Conservation (phyloP, 2,888 invertebrate genomes). For the Megaustenia siamemsis region DNA sequence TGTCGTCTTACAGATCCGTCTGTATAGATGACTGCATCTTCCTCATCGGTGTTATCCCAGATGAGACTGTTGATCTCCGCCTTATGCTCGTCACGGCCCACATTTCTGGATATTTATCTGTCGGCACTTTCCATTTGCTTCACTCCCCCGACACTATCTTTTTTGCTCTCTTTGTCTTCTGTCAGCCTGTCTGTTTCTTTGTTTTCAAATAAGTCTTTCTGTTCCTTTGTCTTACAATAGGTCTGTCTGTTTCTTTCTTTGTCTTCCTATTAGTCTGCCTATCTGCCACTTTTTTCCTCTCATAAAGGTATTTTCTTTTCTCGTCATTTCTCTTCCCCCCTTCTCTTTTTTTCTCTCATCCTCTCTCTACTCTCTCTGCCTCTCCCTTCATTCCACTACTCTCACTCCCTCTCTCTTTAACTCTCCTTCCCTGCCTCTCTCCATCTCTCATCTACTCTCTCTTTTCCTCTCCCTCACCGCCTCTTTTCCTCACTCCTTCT, state of each 20-base stretch:
- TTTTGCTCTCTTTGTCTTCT: neutral
- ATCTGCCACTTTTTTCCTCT: neutral
- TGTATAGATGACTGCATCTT: too few species aligned
- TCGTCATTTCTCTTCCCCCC: neutral
- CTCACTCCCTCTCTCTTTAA: too few species aligned
- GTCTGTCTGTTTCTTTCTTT: neutral
- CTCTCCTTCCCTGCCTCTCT: too few species aligned
- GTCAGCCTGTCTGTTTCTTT: too few species aligned
- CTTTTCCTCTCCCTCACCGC: constrained; percentile 9
- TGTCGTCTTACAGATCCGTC: too few species aligned
- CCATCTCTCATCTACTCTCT: constrained; percentile 18
- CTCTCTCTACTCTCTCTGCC: too few species aligned
- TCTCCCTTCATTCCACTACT: neutral
- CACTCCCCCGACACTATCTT: neutral
- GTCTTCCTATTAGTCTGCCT: too few species aligned
- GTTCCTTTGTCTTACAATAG: neutral
- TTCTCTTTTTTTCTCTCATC: constrained; percentile 42
- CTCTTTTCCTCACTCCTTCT: neutral
- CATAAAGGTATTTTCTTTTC: neutral
- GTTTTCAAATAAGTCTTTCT: too few species aligned
- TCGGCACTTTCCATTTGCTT: neutral
- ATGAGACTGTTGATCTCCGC: too few species aligned
- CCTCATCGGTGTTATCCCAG: too few species aligned
- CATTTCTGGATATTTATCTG: too few species aligned
- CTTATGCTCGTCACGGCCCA: too few species aligned